Percentiles rank a stretch among this genome's conserved stretches.
These are phyloP conservation scores for Folsomia candida DNA, from an alignment of 2,888 invertebrate genomes.

Conservation along the genomic window DNA sequence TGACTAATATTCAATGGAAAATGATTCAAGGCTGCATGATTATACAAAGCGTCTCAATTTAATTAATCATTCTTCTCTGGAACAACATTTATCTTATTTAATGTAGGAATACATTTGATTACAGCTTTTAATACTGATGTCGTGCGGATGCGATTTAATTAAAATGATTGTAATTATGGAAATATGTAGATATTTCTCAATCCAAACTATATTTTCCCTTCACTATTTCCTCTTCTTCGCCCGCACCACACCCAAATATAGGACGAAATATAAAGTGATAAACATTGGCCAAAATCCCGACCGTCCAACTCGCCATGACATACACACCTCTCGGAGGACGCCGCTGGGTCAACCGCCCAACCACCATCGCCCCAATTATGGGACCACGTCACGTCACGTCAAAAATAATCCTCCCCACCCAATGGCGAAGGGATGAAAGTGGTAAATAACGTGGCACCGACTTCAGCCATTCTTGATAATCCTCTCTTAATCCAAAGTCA, in stretches of 20 bases:
- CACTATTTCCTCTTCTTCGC: too few species aligned
- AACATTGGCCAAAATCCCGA: not conserved
- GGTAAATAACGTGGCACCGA: not conserved
- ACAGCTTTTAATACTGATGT: too few species aligned
- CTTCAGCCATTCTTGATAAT: not conserved
- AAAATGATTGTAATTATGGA: too few species aligned
- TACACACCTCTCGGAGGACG: not conserved
- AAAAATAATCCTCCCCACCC: not conserved
- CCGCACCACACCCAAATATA: not conserved
- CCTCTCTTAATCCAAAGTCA: not conserved
- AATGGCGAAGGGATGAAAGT: not conserved
- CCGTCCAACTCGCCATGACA: not conserved
- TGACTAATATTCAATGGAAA: too few species aligned
- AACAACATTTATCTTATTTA: too few species aligned
- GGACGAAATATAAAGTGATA: not conserved
- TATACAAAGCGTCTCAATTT: too few species aligned
- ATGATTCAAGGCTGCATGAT: too few species aligned
- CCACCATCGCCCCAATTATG: not conserved
- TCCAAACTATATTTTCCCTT: too few species aligned
- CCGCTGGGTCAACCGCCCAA: not conserved
- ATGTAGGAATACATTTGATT: too few species aligned
- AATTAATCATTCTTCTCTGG: too few species aligned
- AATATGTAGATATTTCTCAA: too few species aligned
- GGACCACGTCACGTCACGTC: not conserved
- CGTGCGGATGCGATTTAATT: too few species aligned